Evolutionary conservation across 2,888 invertebrate genomes (phyloP), one percentile per base, ranked within the genome.

Genomic region (Pimpla rufipes): DNA sequence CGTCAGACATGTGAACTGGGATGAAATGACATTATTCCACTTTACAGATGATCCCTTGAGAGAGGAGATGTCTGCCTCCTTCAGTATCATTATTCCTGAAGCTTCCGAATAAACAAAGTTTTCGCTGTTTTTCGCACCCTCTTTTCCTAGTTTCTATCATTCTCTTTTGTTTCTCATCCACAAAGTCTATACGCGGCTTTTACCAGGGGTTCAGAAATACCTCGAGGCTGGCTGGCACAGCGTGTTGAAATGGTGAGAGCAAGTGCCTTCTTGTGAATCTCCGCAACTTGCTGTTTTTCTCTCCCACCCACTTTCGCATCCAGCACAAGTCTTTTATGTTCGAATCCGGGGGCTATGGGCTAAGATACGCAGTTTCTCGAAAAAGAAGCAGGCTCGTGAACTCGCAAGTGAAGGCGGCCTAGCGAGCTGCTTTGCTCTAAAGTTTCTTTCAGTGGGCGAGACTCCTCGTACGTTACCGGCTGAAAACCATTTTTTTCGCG

Each of bases 391-490:
- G 35, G 50, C 35, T 45, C 68, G 75, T 35, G 42, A 42, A 18
- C 42, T 37, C 35, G 13, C 52, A 40, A 66, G 52, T 29, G 75
- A 40, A 40, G 62, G 68, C 55, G 50, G 50, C 52, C 42, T 13
- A 13, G 45, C 66, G 45, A 59, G 35, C 67, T 80, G 75, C 75
- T 50, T 80, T 75, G 50, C 62, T 80, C 68, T 35, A 75, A 80
- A 75, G 75, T 75, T 75, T 75, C 79, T 75, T 80, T 75, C 80
- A 68, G 45, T 64, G 73, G 29, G 68, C 67, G 70, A 79, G 42
- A 16, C 68, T 68, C 68, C 57, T n/a, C 68, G 59, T 50, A 74
- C 59, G 68, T 68, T 62, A 35, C 59, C 57, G 45, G 40, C 29
- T 75, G 80, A 21, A 68, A 80, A 75, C 59, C n/a, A 75, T 75